Evolutionary conservation across 2,888 invertebrate species (phyloP), one percentile per base, ranked within the genome.

Genomic region (Dicyrtoma fusca): DNA sequence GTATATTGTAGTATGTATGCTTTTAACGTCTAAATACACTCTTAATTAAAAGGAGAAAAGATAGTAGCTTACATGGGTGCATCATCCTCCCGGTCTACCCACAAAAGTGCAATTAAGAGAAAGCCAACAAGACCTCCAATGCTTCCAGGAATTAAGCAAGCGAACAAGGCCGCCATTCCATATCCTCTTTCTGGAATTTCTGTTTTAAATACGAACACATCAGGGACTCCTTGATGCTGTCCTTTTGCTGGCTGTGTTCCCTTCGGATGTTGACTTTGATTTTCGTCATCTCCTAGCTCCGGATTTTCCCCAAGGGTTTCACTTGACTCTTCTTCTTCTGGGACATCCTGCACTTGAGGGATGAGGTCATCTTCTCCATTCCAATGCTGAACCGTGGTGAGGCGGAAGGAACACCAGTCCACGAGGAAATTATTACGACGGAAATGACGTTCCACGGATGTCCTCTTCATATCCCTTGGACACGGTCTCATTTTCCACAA

Each of bases 381-480:
- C 59, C 59, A 59, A 14, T 59, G 59, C 11, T 74, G 64, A 1
- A 14, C 45, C 21, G 57, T 61, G 11, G 59, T 72, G 26, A 95
- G 85, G 83, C 89, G 88, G 83, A 95, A 95, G 66, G 90, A 90
- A 82, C 95, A 95, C 95, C 95, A 95, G 83, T 95, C 95, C 17
- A 95, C 84, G 44, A 89, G 88, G 81, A 94, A 89, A 0, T 90
- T 90, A 10, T 89, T 89, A 74, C 90, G 89, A 76, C 93, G 87
- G 83, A 95, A 95, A 73, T 90, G 86, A 79, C 91, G 87, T 82
- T 95, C 94, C 0, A 92, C 92, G 0, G 92, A 91, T 0, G 94
- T 94, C 73, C 92, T 86, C 83, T 94, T 95, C 82, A 91, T 94
- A 81, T 91, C 89, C 25, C 90, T 83, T 0, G 93, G 93, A 81